Evolutionary conservation across 2,113 vertebrate species (phyloP).

Genomic region (Boulengerochromis microlepis): DNA sequence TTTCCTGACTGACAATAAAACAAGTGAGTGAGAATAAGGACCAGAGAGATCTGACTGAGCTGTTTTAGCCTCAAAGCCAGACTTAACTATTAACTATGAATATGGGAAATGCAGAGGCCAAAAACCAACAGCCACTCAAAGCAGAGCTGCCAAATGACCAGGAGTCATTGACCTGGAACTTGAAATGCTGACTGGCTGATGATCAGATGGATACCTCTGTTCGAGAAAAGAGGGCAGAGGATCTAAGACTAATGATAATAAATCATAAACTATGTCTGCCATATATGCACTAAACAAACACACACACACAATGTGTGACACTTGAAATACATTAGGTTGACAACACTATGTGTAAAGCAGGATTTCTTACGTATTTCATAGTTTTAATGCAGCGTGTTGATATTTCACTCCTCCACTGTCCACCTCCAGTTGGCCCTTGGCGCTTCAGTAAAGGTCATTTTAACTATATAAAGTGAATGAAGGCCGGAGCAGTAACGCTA

Average conservation of each 20-base stretch:
- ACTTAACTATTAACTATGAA: background rate
- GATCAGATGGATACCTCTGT: background rate
- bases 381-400: background rate
- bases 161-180: background rate
- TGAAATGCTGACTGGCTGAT: background rate
- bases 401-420: background rate
- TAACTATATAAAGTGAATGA: rapidly evolving
- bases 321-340: background rate
- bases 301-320: background rate
- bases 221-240: background rate
- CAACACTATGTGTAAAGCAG: background rate
- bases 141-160: background rate
- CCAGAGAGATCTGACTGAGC: background rate
- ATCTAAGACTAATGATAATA: rapidly evolving
- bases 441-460: background rate
- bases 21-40: background rate
- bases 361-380: background rate
- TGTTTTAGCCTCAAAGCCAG: background rate
- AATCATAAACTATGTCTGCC: rapidly evolving
- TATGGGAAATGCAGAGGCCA: rapidly evolving
- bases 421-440: background rate
- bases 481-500: rapidly evolving
- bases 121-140: background rate
- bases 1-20: background rate
- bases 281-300: background rate